Evolutionary conservation across 92 coral and sea anemone genomes (phyloP).

Genomic region (Paramuricea clavata): DNA sequence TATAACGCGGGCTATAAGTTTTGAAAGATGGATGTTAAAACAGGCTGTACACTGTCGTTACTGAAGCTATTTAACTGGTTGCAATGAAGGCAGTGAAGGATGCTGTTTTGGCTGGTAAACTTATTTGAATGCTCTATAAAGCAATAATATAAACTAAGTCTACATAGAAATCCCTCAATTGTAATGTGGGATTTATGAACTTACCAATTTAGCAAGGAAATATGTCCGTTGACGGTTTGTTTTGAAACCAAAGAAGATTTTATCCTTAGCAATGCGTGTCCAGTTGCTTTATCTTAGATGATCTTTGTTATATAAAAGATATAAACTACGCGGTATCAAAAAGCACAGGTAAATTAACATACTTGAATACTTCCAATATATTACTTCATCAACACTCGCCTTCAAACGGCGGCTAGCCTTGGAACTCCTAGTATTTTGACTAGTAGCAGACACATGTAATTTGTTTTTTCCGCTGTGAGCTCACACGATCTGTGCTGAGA

Average conservation of each 20-base stretch:
- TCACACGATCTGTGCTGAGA: background rate
- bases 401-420: background rate
- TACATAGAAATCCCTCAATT: background rate
- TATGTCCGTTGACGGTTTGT: background rate
- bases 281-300: slow-evolving; percentile 18
- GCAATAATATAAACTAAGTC: background rate
- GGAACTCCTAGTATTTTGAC: background rate
- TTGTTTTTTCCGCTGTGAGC: background rate
- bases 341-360: slow-evolving; percentile 6
- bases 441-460: background rate
- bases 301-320: slow-evolving; percentile 50
- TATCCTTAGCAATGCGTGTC: background rate
- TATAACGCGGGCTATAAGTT: no score
- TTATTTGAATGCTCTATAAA: background rate
- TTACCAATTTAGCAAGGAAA: background rate
- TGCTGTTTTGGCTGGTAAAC: no score
- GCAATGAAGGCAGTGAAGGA: no score
- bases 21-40: no score
- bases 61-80: no score
- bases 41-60: no score
- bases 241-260: background rate
- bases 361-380: slow-evolving; percentile 43
- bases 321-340: slow-evolving; percentile 15
- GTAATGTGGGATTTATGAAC: background rate
- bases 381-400: slow-evolving; percentile 19